Conservation (phyloP, 2,113 vertebrate species). For the Elanoides forficatus region DNA sequence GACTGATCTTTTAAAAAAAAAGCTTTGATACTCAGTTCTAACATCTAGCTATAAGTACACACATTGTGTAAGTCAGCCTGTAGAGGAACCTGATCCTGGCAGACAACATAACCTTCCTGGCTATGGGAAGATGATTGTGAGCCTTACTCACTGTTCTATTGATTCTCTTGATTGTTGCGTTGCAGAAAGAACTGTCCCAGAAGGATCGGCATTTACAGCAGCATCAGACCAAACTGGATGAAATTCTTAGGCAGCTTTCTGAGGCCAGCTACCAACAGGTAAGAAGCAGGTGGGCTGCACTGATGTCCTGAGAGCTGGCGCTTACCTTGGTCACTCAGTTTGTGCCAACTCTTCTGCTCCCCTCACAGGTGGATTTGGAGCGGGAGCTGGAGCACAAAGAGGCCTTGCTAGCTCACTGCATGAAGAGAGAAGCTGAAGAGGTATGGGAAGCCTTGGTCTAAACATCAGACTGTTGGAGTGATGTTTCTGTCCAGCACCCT, state of each 20-base stretch:
- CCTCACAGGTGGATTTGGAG: slow-evolving; percentile 80
- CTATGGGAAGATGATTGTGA: background rate
- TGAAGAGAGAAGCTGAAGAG: slow-evolving; percentile 83
- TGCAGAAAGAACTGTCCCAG: slow-evolving; percentile 90
- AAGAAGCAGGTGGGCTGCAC: background rate
- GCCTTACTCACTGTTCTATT: background rate
- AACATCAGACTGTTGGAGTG: background rate
- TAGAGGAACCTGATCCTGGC: background rate
- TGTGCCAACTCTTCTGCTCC: background rate
- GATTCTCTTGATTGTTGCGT: background rate
- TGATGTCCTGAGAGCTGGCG: background rate
- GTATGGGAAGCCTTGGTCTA: slow-evolving; percentile 48
- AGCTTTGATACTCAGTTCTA: background rate
- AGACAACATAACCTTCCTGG: background rate
- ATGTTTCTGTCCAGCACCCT: background rate
- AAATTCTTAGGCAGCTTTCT: slow-evolving; percentile 80
- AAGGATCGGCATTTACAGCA: slow-evolving; percentile 91
- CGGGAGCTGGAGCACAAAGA: slow-evolving; percentile 85
- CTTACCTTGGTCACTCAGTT: background rate
- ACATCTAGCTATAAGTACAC: background rate
- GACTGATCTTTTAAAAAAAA: background rate
- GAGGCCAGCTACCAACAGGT: slow-evolving; percentile 88
- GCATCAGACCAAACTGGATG: slow-evolving; percentile 87
- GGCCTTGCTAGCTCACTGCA: slow-evolving; percentile 80
- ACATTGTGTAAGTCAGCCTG: background rate